Conservation (phyloP, 2,797 vertebrate species). For the Otolemur crassicaudatus region DNA sequence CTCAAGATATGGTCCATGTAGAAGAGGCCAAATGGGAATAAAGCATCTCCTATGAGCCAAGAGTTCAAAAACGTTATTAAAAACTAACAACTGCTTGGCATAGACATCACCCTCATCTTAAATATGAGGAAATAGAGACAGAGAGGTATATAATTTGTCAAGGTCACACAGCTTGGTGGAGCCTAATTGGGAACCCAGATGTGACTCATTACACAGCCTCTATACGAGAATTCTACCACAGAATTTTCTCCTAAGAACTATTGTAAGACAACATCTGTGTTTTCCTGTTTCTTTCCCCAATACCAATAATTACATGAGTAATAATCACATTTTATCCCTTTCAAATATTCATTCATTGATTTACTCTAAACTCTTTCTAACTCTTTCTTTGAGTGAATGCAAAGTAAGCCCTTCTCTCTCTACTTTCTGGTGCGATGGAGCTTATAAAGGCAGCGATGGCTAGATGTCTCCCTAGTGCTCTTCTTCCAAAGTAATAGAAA, state of each 20-base stretch:
- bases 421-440: background rate
- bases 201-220: background rate
- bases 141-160: background rate
- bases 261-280: conserved; percentile 41
- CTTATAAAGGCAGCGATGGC: background rate
- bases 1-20: background rate
- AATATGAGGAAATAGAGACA: background rate
- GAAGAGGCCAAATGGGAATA: background rate
- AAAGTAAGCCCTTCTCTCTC: background rate
- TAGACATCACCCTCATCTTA: background rate
- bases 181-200: conserved; percentile 40
- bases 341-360: background rate
- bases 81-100: background rate
- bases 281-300: conserved; percentile 43
- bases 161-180: background rate
- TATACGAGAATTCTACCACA: background rate
- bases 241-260: conserved; percentile 47
- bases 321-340: conserved; percentile 44
- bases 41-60: background rate
- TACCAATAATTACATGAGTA: conserved; percentile 58
- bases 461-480: background rate
- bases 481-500: background rate
- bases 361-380: conserved; percentile 27
- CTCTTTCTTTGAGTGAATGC: background rate
- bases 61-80: conserved; percentile 19